phyloP scores from a whole-genome alignment of 2,113 vertebrate species.

The Anseranas semipalmata region DNA sequence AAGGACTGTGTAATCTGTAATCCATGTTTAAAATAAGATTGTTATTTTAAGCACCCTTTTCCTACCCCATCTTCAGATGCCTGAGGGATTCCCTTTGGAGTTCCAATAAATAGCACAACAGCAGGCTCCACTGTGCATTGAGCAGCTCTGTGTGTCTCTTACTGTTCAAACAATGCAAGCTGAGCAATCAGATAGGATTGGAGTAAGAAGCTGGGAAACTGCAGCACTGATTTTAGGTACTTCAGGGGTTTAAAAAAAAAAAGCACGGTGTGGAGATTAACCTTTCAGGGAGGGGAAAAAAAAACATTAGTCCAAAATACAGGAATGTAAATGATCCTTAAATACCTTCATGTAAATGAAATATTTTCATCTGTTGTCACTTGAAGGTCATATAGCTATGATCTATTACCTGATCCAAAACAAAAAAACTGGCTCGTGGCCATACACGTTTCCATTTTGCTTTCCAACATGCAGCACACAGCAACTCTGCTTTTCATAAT shows the following conservation, averaged over 20 bases:
- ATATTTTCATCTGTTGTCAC: not conserved
- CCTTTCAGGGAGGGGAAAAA: not conserved
- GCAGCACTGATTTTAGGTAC: not conserved
- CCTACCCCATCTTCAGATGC: slow-evolving; percentile 4
- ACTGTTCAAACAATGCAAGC: not conserved
- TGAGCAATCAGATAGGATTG: not conserved
- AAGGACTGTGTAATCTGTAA: not conserved
- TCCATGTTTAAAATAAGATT: slow-evolving; percentile 41
- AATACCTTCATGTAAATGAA: not conserved
- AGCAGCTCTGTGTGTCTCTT: not conserved
- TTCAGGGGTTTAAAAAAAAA: not conserved
- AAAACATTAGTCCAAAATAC: not conserved
- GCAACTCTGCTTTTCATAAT: not conserved
- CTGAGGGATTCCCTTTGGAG: slow-evolving; percentile 65
- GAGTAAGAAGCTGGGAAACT: not conserved
- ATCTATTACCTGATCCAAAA: not conserved
- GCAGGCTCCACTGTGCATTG: not conserved
- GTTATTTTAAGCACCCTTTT: slow-evolving; percentile 47
- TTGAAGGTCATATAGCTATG: not conserved
- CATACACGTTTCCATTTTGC: not conserved
- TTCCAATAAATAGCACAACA: slow-evolving; percentile 6
- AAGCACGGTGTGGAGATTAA: not conserved
- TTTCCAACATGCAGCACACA: not conserved
- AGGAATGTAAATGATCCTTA: not conserved
- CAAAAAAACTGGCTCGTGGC: not conserved